Conservation (phyloP, 2,888 invertebrate species). For the Hoplodrina ambigua region DNA sequence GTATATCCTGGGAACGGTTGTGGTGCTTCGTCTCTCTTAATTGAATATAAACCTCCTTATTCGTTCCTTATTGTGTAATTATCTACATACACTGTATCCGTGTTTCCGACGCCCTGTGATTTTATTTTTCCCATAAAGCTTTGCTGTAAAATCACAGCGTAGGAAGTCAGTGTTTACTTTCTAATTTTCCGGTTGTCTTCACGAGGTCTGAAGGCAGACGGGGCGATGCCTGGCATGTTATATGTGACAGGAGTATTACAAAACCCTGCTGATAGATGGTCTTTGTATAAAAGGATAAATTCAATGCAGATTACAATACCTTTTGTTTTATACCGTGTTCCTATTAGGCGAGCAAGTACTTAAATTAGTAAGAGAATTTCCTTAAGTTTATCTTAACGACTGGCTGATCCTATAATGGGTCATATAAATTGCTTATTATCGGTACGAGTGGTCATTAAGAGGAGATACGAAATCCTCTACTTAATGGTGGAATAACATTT, state of each 20-base stretch:
- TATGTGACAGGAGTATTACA: slow-evolving; percentile 80
- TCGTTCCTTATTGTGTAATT: slow-evolving; percentile 74
- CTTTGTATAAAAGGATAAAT: slow-evolving; percentile 33
- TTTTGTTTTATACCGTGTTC: slow-evolving; percentile 53
- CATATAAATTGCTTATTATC: slow-evolving; percentile 85
- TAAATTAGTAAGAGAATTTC: slow-evolving; percentile 72
- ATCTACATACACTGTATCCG: slow-evolving; percentile 66
- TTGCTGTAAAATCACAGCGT: slow-evolving; percentile 70
- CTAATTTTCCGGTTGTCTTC: slow-evolving; percentile 89
- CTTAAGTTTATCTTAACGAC: slow-evolving; percentile 81
- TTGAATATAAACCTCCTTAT: slow-evolving; percentile 83
- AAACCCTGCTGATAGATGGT: slow-evolving; percentile 73
- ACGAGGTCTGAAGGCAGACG: slow-evolving; percentile 79
- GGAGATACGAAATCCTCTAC: slow-evolving; percentile 69
- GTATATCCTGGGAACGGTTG: slow-evolving; percentile 79
- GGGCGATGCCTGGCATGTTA: slow-evolving; percentile 76
- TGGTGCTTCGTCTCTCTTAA: slow-evolving; percentile 84
- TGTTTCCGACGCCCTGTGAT: slow-evolving; percentile 50
- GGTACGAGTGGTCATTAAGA: slow-evolving; percentile 73
- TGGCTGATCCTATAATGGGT: slow-evolving; percentile 81
- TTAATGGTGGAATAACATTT: slow-evolving; percentile 60
- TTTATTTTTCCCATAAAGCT: slow-evolving; percentile 70
- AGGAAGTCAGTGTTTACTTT: slow-evolving; percentile 84
- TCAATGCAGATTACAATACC: slow-evolving; percentile 34
- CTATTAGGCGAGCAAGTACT: slow-evolving; percentile 64